Base-by-base conservation (phyloP, 2,113 vertebrate species). In the Talpa occidentalis region DNA sequence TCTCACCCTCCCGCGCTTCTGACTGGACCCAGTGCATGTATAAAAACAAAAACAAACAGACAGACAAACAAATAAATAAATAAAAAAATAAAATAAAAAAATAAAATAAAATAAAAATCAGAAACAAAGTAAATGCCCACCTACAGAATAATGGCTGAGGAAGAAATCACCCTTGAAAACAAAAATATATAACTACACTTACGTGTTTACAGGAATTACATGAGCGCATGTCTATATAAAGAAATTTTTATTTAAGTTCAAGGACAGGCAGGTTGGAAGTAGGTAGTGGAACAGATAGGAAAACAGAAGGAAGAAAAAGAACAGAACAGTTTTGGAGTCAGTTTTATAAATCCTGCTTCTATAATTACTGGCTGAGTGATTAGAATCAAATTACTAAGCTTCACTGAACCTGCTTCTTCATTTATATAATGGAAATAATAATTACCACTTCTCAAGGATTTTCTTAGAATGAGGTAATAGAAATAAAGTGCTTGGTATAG, bases 351-450 rank as follows among this genome's bases (percentile, higher is more conserved):
- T 67, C 30, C 19, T 62, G 28, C 6, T 67, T 93, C 54, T 89
- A 26, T 82, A 22, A 67, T 42, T 66, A 56, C 5, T 35, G 49
- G 59, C 37, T 81, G 11, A 73, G 22, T 64, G 11, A 49, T 9
- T 32, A 5, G 62, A 44, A 87, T 14, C 30, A 90, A 69, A 69
- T 11, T 85, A 62, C 22, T 85, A 93, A 74, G 26, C 28, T 56
- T 80, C 74, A 76, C 1, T 37, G 81, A 93, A 66, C 26, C 22
- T 8, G 4, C 52, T 80, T 90, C 66, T 35, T 86, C 28, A 86
- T 91, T 83, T 94, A 56, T 59, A 83, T 88, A 94, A 84, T 6
- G 5, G 35, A 66, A 87, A 81, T 30, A 91, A 32, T 60, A 78
- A 90, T 90, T 37, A 62, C 7, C 22, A 52, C 17, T 19, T 89